phyloP scores from a whole-genome alignment of 2,797 vertebrate genomes.

The Bradypodion pumilum region DNA sequence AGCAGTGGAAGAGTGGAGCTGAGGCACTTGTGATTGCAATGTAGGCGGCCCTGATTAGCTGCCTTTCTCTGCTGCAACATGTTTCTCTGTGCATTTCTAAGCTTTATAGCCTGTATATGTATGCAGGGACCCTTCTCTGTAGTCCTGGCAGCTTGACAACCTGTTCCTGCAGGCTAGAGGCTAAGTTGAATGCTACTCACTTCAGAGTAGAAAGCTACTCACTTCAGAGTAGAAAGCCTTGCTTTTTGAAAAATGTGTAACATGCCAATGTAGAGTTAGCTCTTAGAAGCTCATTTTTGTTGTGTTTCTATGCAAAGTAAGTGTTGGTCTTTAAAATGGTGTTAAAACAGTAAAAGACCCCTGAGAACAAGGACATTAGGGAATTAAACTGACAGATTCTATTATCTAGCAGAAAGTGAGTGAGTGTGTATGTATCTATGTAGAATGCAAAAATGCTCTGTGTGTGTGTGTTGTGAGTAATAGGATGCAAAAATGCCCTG shows the following conservation, averaged over 20 bases:
- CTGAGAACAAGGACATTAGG: constrained; percentile 74
- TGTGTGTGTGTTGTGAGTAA: constrained; percentile 75
- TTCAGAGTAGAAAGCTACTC: constrained; percentile 47
- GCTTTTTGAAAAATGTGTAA: constrained; percentile 69
- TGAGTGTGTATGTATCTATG: constrained; percentile 72
- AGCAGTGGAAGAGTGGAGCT: no score
- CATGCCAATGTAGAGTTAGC: constrained; percentile 65
- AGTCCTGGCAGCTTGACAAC: neutral
- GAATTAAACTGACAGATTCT: constrained; percentile 79
- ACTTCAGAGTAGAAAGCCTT: constrained; percentile 57
- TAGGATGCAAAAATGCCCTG: constrained; percentile 75
- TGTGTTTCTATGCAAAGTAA: constrained; percentile 77
- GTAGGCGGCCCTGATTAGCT: neutral
- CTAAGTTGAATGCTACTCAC: neutral
- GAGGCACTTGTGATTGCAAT: neutral
- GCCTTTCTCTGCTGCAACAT: neutral
- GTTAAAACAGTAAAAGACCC: constrained; percentile 79
- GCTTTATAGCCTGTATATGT: neutral
- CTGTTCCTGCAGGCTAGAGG: no score
- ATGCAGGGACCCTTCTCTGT: neutral
- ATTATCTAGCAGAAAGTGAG: constrained; percentile 79
- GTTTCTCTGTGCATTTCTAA: neutral
- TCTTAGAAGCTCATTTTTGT: constrained; percentile 74
- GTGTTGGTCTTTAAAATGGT: constrained; percentile 70
- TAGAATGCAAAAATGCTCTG: no score